Percentiles rank a stretch among this genome's conserved stretches.
These are phyloP conservation scores for Latrodectus elegans DNA, from an alignment of 2,888 invertebrate genomes.

Conservation along the genomic window DNA sequence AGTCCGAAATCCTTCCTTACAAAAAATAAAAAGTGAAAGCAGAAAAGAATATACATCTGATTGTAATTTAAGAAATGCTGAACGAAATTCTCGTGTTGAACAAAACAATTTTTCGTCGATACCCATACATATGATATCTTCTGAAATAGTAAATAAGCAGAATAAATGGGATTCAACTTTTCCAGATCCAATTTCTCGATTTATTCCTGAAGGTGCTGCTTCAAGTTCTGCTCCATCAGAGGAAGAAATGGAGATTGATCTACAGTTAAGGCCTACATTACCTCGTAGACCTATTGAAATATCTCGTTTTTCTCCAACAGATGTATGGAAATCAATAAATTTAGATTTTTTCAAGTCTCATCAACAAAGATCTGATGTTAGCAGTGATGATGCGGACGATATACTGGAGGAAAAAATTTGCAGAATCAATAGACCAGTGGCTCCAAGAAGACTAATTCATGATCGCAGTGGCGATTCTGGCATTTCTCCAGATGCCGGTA, in stretches of 20 bases:
- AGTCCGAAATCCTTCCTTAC: conserved; percentile 7
- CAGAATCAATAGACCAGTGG: conserved; percentile 73
- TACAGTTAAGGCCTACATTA: conserved; percentile 85
- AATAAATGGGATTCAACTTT: conserved; percentile 41
- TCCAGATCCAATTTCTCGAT: conserved; percentile 19
- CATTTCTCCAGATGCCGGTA: conserved; percentile 85
- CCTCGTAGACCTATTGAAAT: conserved; percentile 86
- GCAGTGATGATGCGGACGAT: conserved; percentile 74
- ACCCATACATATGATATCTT: conserved; percentile 4
- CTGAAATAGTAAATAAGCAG: background rate
- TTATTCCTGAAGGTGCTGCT: conserved; percentile 19
- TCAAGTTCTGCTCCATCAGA: conserved; percentile 65
- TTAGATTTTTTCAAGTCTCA: conserved; percentile 68
- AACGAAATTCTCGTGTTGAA: conserved; percentile 8
- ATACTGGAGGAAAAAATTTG: conserved; percentile 74
- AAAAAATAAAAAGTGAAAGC: conserved; percentile 16
- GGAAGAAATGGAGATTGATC: conserved; percentile 79
- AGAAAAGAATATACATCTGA: conserved; percentile 24
- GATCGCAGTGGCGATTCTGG: conserved; percentile 90
- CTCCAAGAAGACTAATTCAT: conserved; percentile 74
- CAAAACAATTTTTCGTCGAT: conserved; percentile 15
- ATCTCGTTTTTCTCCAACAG: conserved; percentile 87
- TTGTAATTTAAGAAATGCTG: conserved; percentile 1
- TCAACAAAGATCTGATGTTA: conserved; percentile 58
- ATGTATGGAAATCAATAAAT: conserved; percentile 84